Evolutionary conservation across 2,113 vertebrate species (phyloP).

Genomic region (Chionodraco myersi): DNA sequence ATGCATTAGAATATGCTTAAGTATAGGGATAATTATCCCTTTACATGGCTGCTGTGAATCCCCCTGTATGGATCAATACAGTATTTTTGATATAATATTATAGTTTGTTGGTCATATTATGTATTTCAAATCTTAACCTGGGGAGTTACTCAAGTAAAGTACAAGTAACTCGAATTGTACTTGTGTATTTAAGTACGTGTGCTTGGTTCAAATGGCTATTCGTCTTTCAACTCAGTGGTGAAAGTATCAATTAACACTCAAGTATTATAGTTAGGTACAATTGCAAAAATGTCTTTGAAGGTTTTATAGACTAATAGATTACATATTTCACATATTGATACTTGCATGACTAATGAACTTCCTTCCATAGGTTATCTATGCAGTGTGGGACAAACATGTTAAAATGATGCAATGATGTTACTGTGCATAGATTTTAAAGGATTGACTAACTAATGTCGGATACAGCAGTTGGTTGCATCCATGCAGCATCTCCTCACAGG

Average conservation of each 20-base stretch:
- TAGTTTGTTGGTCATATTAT: no score
- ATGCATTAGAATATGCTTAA: no score
- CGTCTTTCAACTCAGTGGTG: not conserved
- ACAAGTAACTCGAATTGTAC: not conserved
- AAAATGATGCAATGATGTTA: not conserved
- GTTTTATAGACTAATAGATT: not conserved
- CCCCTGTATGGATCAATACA: no score
- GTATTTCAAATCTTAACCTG: no score
- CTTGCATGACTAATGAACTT: not conserved
- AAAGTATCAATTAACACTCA: not conserved
- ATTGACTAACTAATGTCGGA: not conserved
- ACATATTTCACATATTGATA: not conserved
- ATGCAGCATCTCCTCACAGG: slow-evolving; percentile 51
- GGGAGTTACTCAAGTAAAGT: not conserved
- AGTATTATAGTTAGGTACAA: no score
- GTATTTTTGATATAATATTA: no score
- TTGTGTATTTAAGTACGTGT: not conserved
- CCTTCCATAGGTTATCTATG: not conserved
- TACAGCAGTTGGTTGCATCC: slow-evolving; percentile 49
- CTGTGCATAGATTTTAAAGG: not conserved
- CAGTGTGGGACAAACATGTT: not conserved
- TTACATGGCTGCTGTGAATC: no score
- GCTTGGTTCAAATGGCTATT: no score
- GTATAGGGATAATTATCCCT: no score
- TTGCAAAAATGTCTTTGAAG: no score